Evolutionary conservation across 2,113 vertebrate genomes (phyloP), one percentile per base, ranked within the genome.

Genomic region (Chunga burmeisteri): DNA sequence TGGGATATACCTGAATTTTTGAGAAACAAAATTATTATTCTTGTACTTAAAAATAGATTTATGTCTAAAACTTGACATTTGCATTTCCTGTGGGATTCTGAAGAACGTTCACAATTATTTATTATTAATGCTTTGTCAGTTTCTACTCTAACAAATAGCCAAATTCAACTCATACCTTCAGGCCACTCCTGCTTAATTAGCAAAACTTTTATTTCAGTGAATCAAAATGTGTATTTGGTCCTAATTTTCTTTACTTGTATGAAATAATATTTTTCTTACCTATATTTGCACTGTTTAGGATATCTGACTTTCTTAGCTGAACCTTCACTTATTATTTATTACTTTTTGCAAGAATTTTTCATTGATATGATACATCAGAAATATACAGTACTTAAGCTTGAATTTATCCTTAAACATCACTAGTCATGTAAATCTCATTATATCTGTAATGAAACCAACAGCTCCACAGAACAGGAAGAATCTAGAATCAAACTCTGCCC

Each of bases 1-100:
- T 94, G 83, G 83, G 71, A 81, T 89, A 93, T 66, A 56, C 52
- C 86, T 95, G 77, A 72, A 47, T 40, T 94, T 94, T 94, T 94
- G 49, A 94, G 65, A 95, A 93, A 79, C 10, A 53, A 91, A 92
- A 78, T 50, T 42, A 77, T 42, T 94, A 88, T 92, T 95, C 86
- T 95, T 96, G 23, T 91, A 94, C 40, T 56, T 72, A 63, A 86
- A 95, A 96, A 68, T 66, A 4, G 72, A 49, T 86, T 93, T 82
- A 34, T 83, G 44, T 86, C 38, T 90, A 80, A 87, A 86, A 27
- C 29, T 78, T 88, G 30, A 32, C 59, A 49, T 88, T 63, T 66
- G 18, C 44, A 47, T 87, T 86, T 92, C 52, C 86, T 84, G 13
- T 67, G 72, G 19, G 36, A 75, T 90, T 94, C 52, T 61, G 71